Conservation (phyloP, 2,113 vertebrate species). For the Antechinus stuartii region DNA sequence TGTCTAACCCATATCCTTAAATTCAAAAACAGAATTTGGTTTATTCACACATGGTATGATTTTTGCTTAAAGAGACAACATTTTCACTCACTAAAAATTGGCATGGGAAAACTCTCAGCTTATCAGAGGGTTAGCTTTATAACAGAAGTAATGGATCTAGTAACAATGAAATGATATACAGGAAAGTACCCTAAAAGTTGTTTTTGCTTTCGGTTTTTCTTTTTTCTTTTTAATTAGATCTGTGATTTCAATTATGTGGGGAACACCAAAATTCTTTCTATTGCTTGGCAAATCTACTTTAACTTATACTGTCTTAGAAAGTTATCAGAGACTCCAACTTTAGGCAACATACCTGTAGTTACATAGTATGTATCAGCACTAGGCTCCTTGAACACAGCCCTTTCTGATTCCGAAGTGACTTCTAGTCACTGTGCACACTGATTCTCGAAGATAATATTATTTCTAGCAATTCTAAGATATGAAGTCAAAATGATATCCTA, state of each 20-base stretch:
- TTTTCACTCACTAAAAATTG: neutral
- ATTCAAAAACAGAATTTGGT: constrained; percentile 29
- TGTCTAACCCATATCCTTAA: constrained; percentile 90
- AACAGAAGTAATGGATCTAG: neutral
- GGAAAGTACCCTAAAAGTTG: neutral
- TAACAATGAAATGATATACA: neutral
- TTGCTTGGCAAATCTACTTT: neutral
- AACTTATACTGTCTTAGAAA: neutral
- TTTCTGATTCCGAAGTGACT: neutral
- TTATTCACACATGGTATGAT: constrained; percentile 30
- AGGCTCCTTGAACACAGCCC: neutral
- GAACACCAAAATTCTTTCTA: neutral
- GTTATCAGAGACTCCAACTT: neutral
- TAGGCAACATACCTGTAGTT: neutral
- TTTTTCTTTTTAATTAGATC: neutral
- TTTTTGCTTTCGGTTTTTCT: neutral
- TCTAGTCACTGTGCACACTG: neutral
- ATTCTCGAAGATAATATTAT: neutral
- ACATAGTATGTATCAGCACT: neutral
- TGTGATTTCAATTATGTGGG: neutral
- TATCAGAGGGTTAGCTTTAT: neutral
- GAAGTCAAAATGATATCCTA: neutral
- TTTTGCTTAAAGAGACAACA: neutral
- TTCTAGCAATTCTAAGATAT: neutral
- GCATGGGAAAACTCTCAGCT: neutral